A percentile compares a stretch with the other conserved stretches of the same genome.
Conservation (phyloP, 2,797 vertebrate genomes). For the Borostomias antarcticus region DNA sequence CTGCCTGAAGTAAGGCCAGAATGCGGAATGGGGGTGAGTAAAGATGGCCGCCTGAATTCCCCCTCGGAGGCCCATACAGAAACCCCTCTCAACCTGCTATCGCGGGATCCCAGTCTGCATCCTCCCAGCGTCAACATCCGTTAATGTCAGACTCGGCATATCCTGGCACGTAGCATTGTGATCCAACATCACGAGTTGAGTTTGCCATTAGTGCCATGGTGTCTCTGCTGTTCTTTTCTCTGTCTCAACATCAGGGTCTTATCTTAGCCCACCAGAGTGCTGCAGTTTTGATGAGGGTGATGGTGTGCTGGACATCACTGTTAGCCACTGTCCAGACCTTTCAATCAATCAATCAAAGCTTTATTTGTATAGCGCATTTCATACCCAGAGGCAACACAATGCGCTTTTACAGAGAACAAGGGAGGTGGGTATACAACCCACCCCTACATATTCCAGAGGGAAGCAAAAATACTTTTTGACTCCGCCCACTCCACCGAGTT, state of each 20-base stretch:
- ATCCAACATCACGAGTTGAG: not conserved
- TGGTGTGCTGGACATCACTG: no score
- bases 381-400: no score
- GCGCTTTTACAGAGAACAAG: no score
- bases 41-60: not conserved
- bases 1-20: not conserved
- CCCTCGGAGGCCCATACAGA: no score
- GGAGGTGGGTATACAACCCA: no score
- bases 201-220: constrained; percentile 15
- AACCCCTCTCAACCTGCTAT: constrained; percentile 10
- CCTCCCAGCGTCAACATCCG: not conserved
- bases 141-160: constrained; percentile 9
- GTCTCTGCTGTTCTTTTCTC: not conserved
- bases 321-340: no score
- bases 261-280: not conserved
- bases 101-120: not conserved
- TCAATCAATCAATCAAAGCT: no score
- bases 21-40: constrained; percentile 1
- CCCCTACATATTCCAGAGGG: no score
- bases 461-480: no score
- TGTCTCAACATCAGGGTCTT: constrained; percentile 5
- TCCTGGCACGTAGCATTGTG: not conserved
- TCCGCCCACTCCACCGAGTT: no score
- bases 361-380: no score
- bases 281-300: not conserved